Conservation (phyloP, 2,888 invertebrate genomes). For the Anoncus sp. region DNA sequence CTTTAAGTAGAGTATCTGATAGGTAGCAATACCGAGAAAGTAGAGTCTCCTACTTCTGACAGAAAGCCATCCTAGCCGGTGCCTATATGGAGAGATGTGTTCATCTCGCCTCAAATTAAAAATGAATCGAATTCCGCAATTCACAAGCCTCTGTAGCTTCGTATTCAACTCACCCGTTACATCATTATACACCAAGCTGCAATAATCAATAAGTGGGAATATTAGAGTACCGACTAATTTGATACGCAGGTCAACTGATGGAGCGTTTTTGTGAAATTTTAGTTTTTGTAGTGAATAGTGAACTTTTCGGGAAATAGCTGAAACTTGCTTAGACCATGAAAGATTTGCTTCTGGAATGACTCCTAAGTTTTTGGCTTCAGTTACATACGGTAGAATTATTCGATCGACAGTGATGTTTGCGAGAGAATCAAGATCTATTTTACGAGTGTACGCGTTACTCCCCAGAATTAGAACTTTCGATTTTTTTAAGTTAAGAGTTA, state of each 20-base stretch:
- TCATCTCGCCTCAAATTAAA: conserved; percentile 36
- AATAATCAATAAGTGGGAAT: conserved; percentile 44
- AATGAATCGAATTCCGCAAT: conserved; percentile 37
- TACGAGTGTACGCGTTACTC: neutral
- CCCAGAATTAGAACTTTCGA: neutral
- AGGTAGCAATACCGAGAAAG: neutral
- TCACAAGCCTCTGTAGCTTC: conserved; percentile 36
- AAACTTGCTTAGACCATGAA: conserved; percentile 21
- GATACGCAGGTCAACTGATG: neutral
- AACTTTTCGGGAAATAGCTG: conserved; percentile 10
- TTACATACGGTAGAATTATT: conserved; percentile 29
- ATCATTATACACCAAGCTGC: conserved; percentile 37
- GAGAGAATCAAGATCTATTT: neutral
- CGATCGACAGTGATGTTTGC: too few species aligned
- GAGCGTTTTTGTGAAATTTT: conserved; percentile 30
- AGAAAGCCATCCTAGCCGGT: conserved; percentile 30
- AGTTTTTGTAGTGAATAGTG: conserved; percentile 21
- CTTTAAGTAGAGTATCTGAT: neutral
- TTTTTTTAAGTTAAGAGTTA: neutral
- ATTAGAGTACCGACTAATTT: conserved; percentile 32
- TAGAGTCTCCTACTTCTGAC: conserved; percentile 22
- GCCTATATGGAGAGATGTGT: conserved; percentile 39
- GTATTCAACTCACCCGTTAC: conserved; percentile 23
- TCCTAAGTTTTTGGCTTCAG: conserved; percentile 27
- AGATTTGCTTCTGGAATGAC: conserved; percentile 6